Conservation (phyloP, 2,888 invertebrate species). For the Drepana falcataria region DNA sequence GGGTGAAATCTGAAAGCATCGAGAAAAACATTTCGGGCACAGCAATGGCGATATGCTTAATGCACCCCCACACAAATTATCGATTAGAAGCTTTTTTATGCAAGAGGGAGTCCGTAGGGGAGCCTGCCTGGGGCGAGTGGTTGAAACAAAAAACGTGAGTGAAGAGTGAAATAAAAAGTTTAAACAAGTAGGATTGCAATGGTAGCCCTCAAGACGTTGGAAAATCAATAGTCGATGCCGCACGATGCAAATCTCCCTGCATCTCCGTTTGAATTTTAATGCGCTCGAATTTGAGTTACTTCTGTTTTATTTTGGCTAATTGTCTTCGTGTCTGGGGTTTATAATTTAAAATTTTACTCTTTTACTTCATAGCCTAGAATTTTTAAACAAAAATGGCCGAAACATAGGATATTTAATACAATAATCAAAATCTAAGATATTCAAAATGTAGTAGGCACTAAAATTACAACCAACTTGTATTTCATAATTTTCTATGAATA, state of each 20-base stretch:
- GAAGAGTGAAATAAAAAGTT: conserved; percentile 79
- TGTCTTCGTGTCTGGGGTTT: conserved; percentile 24
- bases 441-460: conserved; percentile 17
- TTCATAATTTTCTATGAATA: conserved; percentile 44
- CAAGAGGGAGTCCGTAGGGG: conserved; percentile 74
- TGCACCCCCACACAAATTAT: conserved; percentile 80
- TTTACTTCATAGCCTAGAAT: too few species aligned
- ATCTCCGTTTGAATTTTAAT: conserved; percentile 74
- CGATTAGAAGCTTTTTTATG: conserved; percentile 80
- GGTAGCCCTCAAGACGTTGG: conserved; percentile 68
- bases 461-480: conserved; percentile 23
- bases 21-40: conserved; percentile 70
- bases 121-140: conserved; percentile 72
- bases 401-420: too few species aligned
- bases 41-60: conserved; percentile 75
- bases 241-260: conserved; percentile 73
- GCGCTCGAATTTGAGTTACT: conserved; percentile 55
- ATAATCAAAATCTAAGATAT: too few species aligned
- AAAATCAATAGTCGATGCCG: conserved; percentile 75
- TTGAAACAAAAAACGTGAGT: conserved; percentile 77
- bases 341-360: conserved; percentile 2
- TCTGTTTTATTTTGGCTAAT: conserved; percentile 49
- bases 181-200: conserved; percentile 75
- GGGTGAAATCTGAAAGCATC: conserved; percentile 71
- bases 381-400: too few species aligned